Evolutionary conservation across 2,888 invertebrate genomes (phyloP), one percentile per base, ranked within the genome.

Genomic region (Diploptera punctata): DNA sequence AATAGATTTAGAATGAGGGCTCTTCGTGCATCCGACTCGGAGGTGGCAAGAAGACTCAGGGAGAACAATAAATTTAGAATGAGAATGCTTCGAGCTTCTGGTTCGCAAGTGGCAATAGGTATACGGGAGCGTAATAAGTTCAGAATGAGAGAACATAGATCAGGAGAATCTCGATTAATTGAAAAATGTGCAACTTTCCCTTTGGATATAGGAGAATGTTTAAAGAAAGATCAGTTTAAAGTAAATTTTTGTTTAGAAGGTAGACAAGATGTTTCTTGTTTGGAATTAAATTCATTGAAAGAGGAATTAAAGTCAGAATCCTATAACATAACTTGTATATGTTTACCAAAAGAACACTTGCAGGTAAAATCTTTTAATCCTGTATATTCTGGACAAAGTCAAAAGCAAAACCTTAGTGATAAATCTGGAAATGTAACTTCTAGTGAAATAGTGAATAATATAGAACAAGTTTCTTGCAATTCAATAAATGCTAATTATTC

Each of bases 1-100:
- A 62, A 62, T 13, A 62, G 24, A 24, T 62, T 43, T 24, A 62
- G 62, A 21, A 62, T 62, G 62, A 19, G 62, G 43, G 62, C 62
- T 4, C 38, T 62, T 5, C 21, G 62, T 10, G 62, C 62, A 4
- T 38, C 38, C 24, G 62, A 62, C 16, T 38, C 62, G 2, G 62
- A 62, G 43, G 62, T 62, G 19, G 62, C 62, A 4, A 29, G 19
- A n/a, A 33, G 62, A 21, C 62, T 62, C n/a, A 33, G 62, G 19
- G 62, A 62, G 33, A 29, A 43, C 18, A 62, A 62, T 10, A 62
- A 62, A 19, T 43, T 62, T 16, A 33, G 62, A 13, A 62, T 62
- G 62, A 33, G 62, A 16, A 33, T 21, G 0, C 38, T 62, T 33
- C 62, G 62, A 18, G 62, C 62, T 10, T 62, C 62, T 21, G 38